Evolutionary conservation across 2,888 invertebrate species (phyloP).

Genomic region (Eilema sororculum): DNA sequence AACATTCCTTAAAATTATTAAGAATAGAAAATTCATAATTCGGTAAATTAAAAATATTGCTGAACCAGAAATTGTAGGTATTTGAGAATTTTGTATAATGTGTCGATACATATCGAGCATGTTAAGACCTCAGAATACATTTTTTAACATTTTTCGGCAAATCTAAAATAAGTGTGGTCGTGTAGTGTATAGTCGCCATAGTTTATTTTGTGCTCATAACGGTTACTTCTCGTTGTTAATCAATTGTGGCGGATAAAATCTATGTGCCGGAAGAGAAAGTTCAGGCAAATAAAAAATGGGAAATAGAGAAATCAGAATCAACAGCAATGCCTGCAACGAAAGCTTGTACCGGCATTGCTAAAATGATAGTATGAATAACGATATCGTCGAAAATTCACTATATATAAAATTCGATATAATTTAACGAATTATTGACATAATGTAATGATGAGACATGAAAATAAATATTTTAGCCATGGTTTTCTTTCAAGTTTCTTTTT

Average conservation of each 20-base stretch:
- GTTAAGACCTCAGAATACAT: neutral
- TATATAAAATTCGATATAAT: neutral
- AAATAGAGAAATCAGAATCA: neutral
- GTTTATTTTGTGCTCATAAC: neutral
- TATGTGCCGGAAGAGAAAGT: neutral
- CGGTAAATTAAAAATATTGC: constrained; percentile 63
- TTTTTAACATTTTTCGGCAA: neutral
- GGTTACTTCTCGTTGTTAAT: neutral
- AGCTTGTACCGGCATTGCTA: neutral
- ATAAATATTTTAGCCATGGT: too few species aligned
- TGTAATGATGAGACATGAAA: too few species aligned
- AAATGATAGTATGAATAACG: neutral
- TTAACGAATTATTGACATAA: neutral
- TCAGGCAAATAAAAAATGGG: neutral
- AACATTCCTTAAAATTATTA: constrained; percentile 80
- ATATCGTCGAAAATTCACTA: neutral
- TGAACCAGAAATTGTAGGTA: constrained; percentile 37
- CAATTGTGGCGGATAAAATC: too few species aligned
- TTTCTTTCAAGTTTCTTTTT: too few species aligned
- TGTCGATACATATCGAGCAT: neutral
- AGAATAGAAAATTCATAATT: constrained; percentile 71
- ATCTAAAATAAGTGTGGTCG: neutral
- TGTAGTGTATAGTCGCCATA: too few species aligned
- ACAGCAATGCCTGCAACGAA: neutral
- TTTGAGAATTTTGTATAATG: constrained; percentile 37